Conservation (phyloP, 1,140 invertebrate genomes). For the Nephila pilipes region DNA sequence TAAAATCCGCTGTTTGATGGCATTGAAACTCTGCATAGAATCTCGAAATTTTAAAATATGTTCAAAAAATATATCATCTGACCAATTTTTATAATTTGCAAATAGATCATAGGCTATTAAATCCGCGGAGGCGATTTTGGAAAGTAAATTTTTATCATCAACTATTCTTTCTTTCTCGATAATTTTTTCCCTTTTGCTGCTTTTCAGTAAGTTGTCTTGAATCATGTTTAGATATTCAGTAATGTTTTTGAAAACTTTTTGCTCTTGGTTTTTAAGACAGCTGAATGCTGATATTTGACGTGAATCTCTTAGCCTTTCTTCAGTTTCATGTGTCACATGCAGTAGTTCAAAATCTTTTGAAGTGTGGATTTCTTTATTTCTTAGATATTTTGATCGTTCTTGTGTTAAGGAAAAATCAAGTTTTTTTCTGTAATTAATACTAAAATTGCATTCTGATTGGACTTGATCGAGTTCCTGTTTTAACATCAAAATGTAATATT, state of each 20-base stretch:
- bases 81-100: background rate
- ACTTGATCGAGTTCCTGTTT: background rate
- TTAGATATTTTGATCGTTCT: background rate
- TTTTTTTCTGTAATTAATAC: background rate
- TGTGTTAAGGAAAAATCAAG: background rate
- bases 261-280: background rate
- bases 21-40: background rate
- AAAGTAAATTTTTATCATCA: background rate
- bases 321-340: background rate
- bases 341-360: background rate
- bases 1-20: background rate
- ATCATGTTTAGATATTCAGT: background rate
- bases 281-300: background rate
- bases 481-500: background rate
- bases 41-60: constrained; percentile 2
- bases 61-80: background rate
- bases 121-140: background rate
- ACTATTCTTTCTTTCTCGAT: background rate
- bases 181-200: too few relatives aligned
- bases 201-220: background rate
- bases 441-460: background rate
- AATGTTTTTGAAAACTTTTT: background rate
- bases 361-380: background rate
- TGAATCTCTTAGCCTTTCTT: background rate
- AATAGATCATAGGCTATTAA: background rate